Evolutionary conservation across 2,113 vertebrate genomes (phyloP).

Genomic region (Ascaphus truei): DNA sequence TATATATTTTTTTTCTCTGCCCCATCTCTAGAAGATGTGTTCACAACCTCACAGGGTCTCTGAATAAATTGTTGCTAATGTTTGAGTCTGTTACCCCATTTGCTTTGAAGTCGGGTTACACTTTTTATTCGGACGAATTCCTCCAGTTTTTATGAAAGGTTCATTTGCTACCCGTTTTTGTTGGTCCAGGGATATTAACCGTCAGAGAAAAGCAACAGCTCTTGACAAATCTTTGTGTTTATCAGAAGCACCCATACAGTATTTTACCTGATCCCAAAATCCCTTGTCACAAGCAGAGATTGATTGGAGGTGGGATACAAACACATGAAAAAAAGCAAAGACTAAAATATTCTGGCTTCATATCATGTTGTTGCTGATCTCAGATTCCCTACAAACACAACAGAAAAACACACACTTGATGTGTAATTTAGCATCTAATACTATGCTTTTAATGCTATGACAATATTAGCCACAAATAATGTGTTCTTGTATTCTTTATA

Average conservation of each 20-base stretch:
- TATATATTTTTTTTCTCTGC: too few relatives aligned
- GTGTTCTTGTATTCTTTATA: too few relatives aligned
- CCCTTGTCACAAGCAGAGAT: not conserved
- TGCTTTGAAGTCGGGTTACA: not conserved
- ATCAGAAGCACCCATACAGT: not conserved
- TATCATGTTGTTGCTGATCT: too few relatives aligned
- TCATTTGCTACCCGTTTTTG: not conserved
- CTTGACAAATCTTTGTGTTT: not conserved
- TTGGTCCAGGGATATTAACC: not conserved
- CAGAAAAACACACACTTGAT: too few relatives aligned
- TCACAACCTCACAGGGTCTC: too few relatives aligned
- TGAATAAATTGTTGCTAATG: not conserved
- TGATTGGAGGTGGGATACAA: not conserved
- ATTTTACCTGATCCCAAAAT: constrained; percentile 7
- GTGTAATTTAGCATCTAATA: too few relatives aligned
- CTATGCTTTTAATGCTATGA: too few relatives aligned
- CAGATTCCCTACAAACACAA: too few relatives aligned
- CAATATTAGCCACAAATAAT: too few relatives aligned
- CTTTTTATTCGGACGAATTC: not conserved
- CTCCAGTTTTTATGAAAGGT: not conserved
- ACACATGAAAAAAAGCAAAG: too few relatives aligned
- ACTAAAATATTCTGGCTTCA: too few relatives aligned
- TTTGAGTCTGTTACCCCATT: not conserved
- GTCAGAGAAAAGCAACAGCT: not conserved
- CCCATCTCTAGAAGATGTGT: too few relatives aligned